A percentile compares a stretch with the other conserved stretches of the same genome.
Evolutionary conservation across 2,888 invertebrate genomes (phyloP).

Genomic region (Penaeus monodon): DNA sequence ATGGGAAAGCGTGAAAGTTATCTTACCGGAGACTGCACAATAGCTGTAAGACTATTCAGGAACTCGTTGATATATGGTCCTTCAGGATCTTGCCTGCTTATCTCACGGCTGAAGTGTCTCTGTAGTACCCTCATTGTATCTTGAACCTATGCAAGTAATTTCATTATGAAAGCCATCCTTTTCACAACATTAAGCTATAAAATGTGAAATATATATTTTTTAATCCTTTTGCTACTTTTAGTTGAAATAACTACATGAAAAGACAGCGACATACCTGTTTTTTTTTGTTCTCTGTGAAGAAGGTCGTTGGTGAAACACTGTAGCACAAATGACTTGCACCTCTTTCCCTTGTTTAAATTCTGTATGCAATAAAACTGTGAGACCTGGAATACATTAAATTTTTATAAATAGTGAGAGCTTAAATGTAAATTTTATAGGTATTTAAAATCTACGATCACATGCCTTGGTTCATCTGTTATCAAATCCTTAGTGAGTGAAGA

Average conservation of each 20-base stretch:
- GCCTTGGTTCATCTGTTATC: too few species aligned
- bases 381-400: conserved; percentile 39
- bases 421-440: neutral
- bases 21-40: conserved; percentile 56
- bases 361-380: conserved; percentile 36
- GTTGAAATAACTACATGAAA: too few species aligned
- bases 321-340: conserved; percentile 62
- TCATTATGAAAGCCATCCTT: too few species aligned
- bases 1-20: too few species aligned
- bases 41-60: conserved; percentile 51
- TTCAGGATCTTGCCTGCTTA: conserved; percentile 49
- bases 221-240: too few species aligned
- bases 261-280: conserved; percentile 39
- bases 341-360: conserved; percentile 58
- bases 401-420: neutral
- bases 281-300: conserved; percentile 56
- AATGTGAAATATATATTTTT: too few species aligned
- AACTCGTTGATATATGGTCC: conserved; percentile 59
- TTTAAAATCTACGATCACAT: too few species aligned
- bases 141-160: conserved; percentile 45
- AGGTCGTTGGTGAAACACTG: conserved; percentile 62
- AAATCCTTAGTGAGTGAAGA: too few species aligned
- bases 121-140: conserved; percentile 63
- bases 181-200: too few species aligned
- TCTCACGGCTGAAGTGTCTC: conserved; percentile 57